These are phyloP conservation scores for Cacatua alba DNA, from an alignment of 2,113 vertebrate genomes.

Conservation along the genomic window DNA sequence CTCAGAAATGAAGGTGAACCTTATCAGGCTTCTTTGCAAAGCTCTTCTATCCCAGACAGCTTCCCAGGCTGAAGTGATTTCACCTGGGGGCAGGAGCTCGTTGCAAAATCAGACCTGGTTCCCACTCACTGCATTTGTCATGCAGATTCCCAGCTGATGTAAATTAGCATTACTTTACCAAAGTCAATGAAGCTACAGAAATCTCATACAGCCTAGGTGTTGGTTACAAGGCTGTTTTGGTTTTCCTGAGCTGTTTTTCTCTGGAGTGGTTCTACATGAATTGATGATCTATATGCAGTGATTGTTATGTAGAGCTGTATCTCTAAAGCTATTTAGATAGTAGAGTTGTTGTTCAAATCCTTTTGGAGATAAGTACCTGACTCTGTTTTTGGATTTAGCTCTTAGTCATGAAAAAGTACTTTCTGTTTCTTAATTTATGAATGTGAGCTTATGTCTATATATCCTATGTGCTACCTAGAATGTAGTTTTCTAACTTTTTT, in stretches of 20 bases:
- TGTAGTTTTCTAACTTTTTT: not conserved
- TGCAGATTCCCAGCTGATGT: not conserved
- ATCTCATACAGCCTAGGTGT: not conserved
- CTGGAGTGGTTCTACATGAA: not conserved
- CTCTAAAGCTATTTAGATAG: not conserved
- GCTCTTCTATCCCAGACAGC: not conserved
- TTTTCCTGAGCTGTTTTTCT: not conserved
- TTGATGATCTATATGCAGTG: not conserved
- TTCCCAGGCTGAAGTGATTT: not conserved
- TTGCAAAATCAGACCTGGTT: not conserved
- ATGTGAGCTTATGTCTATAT: not conserved
- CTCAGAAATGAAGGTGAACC: not conserved
- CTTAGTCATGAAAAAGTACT: not conserved
- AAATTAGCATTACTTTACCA: not conserved
- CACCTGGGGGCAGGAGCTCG: not conserved
- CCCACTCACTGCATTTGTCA: not conserved
- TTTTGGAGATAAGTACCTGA: not conserved
- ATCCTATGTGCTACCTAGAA: not conserved
- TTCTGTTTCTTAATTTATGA: not conserved
- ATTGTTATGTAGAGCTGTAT: not conserved
- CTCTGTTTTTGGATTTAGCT: not conserved
- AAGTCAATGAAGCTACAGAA: not conserved
- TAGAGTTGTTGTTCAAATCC: not conserved
- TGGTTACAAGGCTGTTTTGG: not conserved
- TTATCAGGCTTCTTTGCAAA: not conserved